These are phyloP conservation scores for Argyrosomus regius DNA, from an alignment of 2,797 vertebrate genomes.

Conservation along the genomic window DNA sequence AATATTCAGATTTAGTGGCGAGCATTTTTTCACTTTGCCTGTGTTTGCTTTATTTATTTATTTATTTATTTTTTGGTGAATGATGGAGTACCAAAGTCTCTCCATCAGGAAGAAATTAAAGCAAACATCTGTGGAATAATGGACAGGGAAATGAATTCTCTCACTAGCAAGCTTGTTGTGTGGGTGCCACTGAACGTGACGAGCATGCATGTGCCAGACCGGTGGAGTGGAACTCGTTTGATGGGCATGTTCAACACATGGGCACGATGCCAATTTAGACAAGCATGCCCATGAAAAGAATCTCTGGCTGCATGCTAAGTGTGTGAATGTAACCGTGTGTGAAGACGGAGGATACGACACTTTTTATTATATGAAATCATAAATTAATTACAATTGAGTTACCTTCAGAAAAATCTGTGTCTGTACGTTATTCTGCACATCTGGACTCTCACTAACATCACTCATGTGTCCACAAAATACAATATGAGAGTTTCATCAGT, in stretches of 20 bases:
- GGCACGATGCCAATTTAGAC: slow-evolving; percentile 86
- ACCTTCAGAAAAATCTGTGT: slow-evolving; percentile 7
- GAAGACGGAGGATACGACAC: neutral
- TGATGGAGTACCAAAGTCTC: slow-evolving; percentile 74
- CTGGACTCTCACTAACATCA: neutral
- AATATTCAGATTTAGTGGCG: slow-evolving; percentile 57
- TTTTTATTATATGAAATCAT: neutral
- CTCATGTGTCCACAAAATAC: neutral
- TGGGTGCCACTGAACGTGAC: slow-evolving; percentile 82
- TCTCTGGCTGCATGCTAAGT: slow-evolving; percentile 63
- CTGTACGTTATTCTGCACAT: slow-evolving; percentile 10
- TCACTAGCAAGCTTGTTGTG: slow-evolving; percentile 69
- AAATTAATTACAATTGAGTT: slow-evolving; percentile 10
- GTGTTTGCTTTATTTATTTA: slow-evolving; percentile 49
- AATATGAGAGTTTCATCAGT: neutral
- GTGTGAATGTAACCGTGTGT: slow-evolving; percentile 49
- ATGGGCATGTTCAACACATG: slow-evolving; percentile 83
- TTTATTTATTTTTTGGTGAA: slow-evolving; percentile 43
- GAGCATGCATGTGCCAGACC: slow-evolving; percentile 79
- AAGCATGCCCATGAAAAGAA: slow-evolving; percentile 74
- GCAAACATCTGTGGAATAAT: slow-evolving; percentile 85
- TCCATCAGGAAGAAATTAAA: slow-evolving; percentile 82
- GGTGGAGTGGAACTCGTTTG: slow-evolving; percentile 81
- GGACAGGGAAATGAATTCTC: slow-evolving; percentile 82
- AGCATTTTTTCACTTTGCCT: slow-evolving; percentile 55